A percentile compares a stretch with the other conserved stretches of the same genome.
Conservation (phyloP, 2,797 vertebrate species). For the Tapera naevia region DNA sequence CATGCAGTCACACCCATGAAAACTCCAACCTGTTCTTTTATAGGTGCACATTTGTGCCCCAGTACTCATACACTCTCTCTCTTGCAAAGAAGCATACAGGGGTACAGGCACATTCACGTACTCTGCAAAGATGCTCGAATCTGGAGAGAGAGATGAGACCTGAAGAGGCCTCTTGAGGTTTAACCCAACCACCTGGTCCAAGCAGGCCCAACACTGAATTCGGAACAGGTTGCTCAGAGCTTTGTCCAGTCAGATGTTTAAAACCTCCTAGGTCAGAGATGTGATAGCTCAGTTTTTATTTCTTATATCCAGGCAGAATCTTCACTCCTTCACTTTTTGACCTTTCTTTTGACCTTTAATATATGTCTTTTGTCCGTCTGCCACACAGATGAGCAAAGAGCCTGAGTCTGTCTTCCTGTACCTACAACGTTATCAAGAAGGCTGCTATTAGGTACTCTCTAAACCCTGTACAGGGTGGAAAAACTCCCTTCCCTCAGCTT, state of each 20-base stretch:
- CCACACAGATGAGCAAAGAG: neutral
- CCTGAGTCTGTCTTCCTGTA: neutral
- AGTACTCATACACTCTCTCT: rapidly evolving
- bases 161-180: neutral
- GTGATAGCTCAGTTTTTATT: neutral
- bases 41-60: neutral
- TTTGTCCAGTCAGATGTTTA: neutral
- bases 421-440: neutral
- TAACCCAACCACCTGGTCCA: neutral
- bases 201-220: neutral
- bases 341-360: neutral
- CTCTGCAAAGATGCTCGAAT: neutral
- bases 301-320: neutral
- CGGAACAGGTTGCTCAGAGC: neutral
- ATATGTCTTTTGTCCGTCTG: neutral
- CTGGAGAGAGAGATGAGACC: neutral
- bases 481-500: neutral
- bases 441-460: neutral
- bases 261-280: neutral
- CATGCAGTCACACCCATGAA: rapidly evolving
- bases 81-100: rapidly evolving
- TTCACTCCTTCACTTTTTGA: neutral
- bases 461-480: neutral
- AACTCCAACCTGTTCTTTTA: neutral
- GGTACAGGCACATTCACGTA: neutral